phyloP scores from a whole-genome alignment of 2,113 vertebrate species.

The Paraplagusia blochii region DNA sequence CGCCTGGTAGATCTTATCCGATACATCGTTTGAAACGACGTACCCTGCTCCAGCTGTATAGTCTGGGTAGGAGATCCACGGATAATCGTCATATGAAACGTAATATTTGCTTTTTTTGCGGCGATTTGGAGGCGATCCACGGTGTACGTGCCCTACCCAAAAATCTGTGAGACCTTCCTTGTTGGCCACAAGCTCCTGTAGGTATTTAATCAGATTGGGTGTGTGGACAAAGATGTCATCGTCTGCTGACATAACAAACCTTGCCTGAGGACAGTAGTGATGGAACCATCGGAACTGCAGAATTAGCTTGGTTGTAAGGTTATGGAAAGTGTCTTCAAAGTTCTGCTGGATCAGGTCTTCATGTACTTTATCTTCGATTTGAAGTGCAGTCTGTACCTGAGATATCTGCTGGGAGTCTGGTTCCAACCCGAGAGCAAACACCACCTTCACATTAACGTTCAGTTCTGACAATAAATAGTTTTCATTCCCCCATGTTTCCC shows the following conservation, averaged over 20 bases:
- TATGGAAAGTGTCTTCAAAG: constrained; percentile 91
- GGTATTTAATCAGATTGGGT: constrained; percentile 87
- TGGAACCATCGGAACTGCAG: constrained; percentile 91
- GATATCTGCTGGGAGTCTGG: constrained; percentile 22
- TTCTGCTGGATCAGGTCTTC: constrained; percentile 88
- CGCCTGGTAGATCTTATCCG: constrained; percentile 84
- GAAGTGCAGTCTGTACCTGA: constrained; percentile 69
- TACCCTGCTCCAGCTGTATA: constrained; percentile 92
- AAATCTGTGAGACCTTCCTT: constrained; percentile 75
- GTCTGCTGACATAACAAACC: constrained; percentile 92
- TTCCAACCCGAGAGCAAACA: constrained; percentile 84
- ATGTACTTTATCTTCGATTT: constrained; percentile 75
- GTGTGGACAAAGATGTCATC: constrained; percentile 92
- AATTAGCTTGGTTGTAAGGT: constrained; percentile 88
- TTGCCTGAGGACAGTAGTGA: constrained; percentile 83
- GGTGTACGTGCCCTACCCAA: constrained; percentile 90
- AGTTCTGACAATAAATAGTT: constrained; percentile 70
- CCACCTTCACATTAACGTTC: constrained; percentile 79
- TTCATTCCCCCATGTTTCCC: constrained; percentile 90
- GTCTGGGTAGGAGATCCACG: constrained; percentile 89
- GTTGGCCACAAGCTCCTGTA: constrained; percentile 72
- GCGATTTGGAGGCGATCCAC: constrained; percentile 83
- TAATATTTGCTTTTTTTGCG: constrained; percentile 87
- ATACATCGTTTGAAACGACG: constrained; percentile 85
- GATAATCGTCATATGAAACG: constrained; percentile 86